Evolutionary conservation across 2,888 invertebrate species (phyloP).

Genomic region (Molanna angustata): DNA sequence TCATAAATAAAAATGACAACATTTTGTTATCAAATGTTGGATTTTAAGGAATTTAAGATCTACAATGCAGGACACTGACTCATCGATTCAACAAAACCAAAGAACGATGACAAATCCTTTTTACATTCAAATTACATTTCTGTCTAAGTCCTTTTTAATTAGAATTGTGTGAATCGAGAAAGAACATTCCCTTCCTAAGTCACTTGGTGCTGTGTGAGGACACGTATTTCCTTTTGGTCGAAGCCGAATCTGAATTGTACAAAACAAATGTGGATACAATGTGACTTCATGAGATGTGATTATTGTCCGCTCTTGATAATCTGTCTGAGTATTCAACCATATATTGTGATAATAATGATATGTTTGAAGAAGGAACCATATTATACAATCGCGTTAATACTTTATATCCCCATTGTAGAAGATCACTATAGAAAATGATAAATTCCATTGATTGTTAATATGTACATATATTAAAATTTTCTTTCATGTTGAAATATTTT

Average conservation of each 20-base stretch:
- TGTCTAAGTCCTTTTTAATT: too few relatives aligned
- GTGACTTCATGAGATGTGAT: conserved; percentile 13
- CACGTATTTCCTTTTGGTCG: conserved; percentile 11
- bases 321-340: conserved; percentile 13
- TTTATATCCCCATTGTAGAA: background rate
- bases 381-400: too few relatives aligned
- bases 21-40: too few relatives aligned
- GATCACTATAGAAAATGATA: conserved; percentile 4
- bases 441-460: background rate
- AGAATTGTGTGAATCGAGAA: too few relatives aligned
- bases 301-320: conserved; percentile 13
- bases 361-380: conserved; percentile 11
- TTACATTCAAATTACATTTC: too few relatives aligned
- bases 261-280: conserved; percentile 21
- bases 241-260: conserved; percentile 3
- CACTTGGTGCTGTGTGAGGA: conserved; percentile 7
- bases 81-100: too few relatives aligned
- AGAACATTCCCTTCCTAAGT: conserved; percentile 15
- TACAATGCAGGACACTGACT: too few relatives aligned
- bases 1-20: too few relatives aligned
- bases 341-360: conserved; percentile 10
- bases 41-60: too few relatives aligned
- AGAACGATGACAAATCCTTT: too few relatives aligned
- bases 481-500: too few relatives aligned
- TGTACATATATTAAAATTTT: too few relatives aligned